Base-by-base conservation (phyloP, 1,140 invertebrate genomes). In the Bombus ignitus region DNA sequence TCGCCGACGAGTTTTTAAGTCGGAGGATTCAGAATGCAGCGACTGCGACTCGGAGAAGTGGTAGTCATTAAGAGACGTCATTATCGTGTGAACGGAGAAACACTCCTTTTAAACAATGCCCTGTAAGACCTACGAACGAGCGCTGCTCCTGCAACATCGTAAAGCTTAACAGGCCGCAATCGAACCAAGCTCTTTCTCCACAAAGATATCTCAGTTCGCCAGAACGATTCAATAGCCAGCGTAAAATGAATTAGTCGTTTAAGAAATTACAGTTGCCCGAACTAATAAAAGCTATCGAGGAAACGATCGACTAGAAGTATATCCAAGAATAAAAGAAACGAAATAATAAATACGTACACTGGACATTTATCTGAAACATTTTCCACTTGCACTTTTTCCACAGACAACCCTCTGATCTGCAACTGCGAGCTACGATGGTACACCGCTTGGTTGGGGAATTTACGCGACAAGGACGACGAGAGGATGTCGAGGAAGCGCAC, bases 371-470 rank as follows among this genome's bases (percentile, higher is more conserved):
- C 28, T 62, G 28, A n/a, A 62, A 62, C 59, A 3, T 66, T 35
- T 35, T 35, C 8, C 37, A 3, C 8, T 72, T 28, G 25, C 9
- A 0, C 12, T 15, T 59, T 83, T 86, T 62, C 39, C 42, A 10
- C 93, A 98, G 98, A 98, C 95, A 99, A 99, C 94, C 98, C 98
- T 2, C 94, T 99, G 87, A 95, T 97, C 66, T 99, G 98, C 93
- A 97, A 98, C 88, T 99, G 98, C 92, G 97, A 98, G 87, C 95
- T 99, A 71, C 96, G 97, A 72, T 99, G 98, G 98, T 98, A 98
- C 93, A 96, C 97, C 66, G 96, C 96, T 62, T 98, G 98, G 97
- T 93, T 98, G 88, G 96, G 96, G 74, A 97, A 96, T 84, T 95
- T 98, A 5, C 96, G 97, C 73, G 97, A 97, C 92, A 96, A 97